Conservation (phyloP, 2,888 invertebrate species). For the Psococerastis gibbosa region DNA sequence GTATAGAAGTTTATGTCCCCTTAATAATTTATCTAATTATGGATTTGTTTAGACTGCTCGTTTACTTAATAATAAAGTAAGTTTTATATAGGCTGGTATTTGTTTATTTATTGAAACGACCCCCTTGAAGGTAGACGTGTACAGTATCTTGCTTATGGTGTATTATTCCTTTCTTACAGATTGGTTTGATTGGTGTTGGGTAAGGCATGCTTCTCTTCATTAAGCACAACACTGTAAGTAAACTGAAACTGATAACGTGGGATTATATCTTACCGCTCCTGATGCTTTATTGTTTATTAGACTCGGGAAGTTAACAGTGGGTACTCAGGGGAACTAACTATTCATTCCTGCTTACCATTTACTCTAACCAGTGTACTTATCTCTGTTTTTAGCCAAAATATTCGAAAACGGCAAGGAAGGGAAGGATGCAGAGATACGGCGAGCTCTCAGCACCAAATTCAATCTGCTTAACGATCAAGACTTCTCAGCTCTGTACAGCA, state of each 20-base stretch:
- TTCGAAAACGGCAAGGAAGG: neutral
- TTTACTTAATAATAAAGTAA: neutral
- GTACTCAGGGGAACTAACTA: neutral
- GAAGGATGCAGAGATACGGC: constrained; percentile 6
- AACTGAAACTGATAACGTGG: neutral
- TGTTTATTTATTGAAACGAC: neutral
- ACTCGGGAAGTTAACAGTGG: neutral
- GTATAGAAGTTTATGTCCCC: no score
- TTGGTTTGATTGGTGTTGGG: neutral
- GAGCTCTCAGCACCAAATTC: constrained; percentile 8
- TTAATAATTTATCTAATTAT: no score
- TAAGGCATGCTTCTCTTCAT: neutral
- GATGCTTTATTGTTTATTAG: neutral
- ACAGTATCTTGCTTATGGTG: neutral
- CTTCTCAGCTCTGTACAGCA: neutral
- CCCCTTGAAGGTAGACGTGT: neutral
- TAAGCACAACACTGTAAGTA: neutral
- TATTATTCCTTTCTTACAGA: neutral
- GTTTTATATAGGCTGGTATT: neutral
- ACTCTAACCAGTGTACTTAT: neutral
- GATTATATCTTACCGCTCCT: neutral
- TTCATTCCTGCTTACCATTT: neutral
- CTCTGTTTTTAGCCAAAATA: neutral
- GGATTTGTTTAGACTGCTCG: no score
- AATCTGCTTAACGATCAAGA: constrained; percentile 8